A percentile compares a stretch with the other conserved stretches of the same genome.
These are phyloP conservation scores for Empidonax traillii DNA, from an alignment of 2,113 vertebrate species.

Conservation along the genomic window DNA sequence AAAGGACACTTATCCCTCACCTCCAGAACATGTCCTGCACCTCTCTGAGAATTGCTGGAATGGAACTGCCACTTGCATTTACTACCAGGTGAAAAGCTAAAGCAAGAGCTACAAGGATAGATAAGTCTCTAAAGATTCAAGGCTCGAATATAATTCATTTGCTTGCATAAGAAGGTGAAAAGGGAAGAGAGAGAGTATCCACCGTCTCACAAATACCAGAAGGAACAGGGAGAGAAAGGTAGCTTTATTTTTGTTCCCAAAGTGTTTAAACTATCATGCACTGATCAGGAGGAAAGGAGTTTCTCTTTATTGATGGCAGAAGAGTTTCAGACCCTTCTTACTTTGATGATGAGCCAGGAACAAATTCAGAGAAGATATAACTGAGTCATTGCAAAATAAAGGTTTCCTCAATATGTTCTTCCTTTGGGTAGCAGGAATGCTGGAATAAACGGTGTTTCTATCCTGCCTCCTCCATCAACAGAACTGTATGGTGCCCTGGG, in stretches of 20 bases:
- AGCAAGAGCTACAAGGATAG: neutral
- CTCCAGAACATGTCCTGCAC: neutral
- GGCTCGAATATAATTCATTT: neutral
- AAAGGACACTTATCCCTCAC: neutral
- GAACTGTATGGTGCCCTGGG: neutral
- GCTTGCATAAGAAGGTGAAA: neutral
- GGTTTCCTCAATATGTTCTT: neutral
- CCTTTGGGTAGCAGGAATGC: neutral
- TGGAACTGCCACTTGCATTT: neutral
- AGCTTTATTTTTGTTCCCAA: neutral
- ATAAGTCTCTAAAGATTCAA: neutral
- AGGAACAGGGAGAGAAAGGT: neutral
- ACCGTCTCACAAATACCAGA: neutral
- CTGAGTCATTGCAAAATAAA: neutral
- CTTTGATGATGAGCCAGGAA: neutral
- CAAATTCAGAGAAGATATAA: neutral
- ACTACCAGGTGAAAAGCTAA: neutral
- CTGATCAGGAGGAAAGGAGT: neutral
- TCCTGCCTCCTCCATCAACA: fast-evolving
- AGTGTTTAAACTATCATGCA: neutral
- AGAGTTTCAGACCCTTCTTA: neutral
- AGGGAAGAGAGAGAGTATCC: neutral
- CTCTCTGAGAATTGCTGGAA: neutral
- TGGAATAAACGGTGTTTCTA: neutral
- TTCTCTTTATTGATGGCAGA: neutral